Evolutionary conservation across 2,888 invertebrate species (phyloP), one percentile per base, ranked within the genome.

Genomic region (Drosophila infuscata): DNA sequence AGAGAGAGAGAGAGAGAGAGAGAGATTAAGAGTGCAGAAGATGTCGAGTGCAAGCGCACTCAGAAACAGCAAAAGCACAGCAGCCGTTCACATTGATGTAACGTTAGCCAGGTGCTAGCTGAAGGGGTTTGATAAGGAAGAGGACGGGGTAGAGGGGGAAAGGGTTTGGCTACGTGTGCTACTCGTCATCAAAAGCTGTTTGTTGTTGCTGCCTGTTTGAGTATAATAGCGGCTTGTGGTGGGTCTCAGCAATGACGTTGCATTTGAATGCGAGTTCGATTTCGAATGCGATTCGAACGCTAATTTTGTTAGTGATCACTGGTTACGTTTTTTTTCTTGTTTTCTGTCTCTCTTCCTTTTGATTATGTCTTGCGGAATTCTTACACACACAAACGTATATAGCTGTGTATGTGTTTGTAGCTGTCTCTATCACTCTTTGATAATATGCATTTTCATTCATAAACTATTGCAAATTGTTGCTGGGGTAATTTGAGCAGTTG

Each of bases 221-320:
- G 83, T 83, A 80, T 89, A 86, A 89, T 91, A 89, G 89, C 82
- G 73, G 72, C 81, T 73, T 78, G 85, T 74, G 89, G 90, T 90
- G 90, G 89, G 89, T 91, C 89, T 79, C 71, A 58, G 63, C 83
- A 85, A 83, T 88, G 83, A 83, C 81, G 74, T 70, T 81, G 87
- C 87, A 89, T 79, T 87, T 87, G 84, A 82, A 84, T 79, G 82
- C 61, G 60, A 70, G 68, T 81, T 89, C 67, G 79, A 76, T 69
- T 79, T 69, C 71, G 73, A 70, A 69, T 83, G 68, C 70, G 64
- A 81, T 69, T 70, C 70, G 77, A 83, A 76, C 84, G 89, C 89
- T 79, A 84, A 84, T 86, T 84, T 86, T 80, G 66, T 84, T 86
- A 80, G 62, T 78, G 79, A 71, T 69, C 63, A 79, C 54, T 63